These are phyloP conservation scores for Epizoanthus ramosus DNA, from an alignment of 92 coral and sea anemone species.

Conservation along the genomic window DNA sequence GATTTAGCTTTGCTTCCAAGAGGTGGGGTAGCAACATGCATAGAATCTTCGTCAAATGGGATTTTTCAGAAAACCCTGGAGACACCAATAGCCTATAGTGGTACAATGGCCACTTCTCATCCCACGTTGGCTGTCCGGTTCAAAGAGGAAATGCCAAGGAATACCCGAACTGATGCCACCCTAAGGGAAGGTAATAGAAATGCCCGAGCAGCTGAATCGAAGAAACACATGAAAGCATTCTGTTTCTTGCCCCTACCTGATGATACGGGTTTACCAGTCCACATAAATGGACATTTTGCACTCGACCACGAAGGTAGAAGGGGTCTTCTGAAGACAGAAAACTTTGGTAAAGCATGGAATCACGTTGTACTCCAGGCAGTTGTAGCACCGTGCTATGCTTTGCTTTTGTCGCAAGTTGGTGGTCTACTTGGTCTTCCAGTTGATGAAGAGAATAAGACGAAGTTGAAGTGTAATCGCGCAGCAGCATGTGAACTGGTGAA, in stretches of 20 bases:
- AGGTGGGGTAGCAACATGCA: slow-evolving; percentile 78
- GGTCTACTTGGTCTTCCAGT: slow-evolving; percentile 21
- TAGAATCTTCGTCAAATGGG: slow-evolving; percentile 25
- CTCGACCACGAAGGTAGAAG: slow-evolving; percentile 72
- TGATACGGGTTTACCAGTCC: slow-evolving; percentile 72
- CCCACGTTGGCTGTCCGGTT: neutral
- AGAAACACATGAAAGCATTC: slow-evolving; percentile 44
- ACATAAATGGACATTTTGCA: slow-evolving; percentile 79
- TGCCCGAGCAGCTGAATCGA: neutral
- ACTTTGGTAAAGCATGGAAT: slow-evolving; percentile 69
- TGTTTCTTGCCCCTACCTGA: slow-evolving; percentile 80
- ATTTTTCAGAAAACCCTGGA: neutral
- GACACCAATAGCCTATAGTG: neutral
- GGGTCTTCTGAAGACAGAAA: slow-evolving; percentile 43
- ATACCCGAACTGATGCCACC: no score
- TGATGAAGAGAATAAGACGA: neutral
- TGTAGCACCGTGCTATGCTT: slow-evolving; percentile 70
- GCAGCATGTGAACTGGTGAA: slow-evolving; percentile 20
- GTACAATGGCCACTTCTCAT: neutral
- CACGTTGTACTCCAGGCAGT: slow-evolving; percentile 48
- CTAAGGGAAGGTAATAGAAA: no score
- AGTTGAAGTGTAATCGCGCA: slow-evolving; percentile 5
- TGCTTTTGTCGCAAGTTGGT: slow-evolving; percentile 55
- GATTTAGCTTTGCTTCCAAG: slow-evolving; percentile 77
- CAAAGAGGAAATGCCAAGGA: no score